Conservation (phyloP, 2,797 vertebrate genomes). For the Halcyon chelicuti region DNA sequence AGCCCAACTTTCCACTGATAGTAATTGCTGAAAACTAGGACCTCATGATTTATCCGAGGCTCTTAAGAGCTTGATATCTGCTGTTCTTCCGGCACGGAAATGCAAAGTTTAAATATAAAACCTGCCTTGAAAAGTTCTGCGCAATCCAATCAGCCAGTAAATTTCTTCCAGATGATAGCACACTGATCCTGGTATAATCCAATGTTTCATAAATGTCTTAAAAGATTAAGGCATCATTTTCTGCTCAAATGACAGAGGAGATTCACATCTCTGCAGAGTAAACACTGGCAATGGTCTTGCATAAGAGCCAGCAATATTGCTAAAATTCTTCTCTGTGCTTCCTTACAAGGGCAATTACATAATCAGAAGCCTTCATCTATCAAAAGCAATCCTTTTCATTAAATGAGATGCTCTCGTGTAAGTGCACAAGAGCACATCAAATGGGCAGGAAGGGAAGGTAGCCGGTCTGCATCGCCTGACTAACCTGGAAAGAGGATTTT, state of each 20-base stretch:
- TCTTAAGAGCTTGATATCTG: not conserved
- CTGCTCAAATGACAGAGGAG: constrained; percentile 53
- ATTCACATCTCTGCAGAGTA: constrained; percentile 55
- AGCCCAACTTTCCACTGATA: not conserved
- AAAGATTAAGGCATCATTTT: constrained; percentile 62
- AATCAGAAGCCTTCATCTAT: constrained; percentile 46
- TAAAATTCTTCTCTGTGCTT: constrained; percentile 34
- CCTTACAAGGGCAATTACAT: constrained; percentile 61
- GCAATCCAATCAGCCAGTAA: constrained; percentile 35
- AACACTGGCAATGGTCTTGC: constrained; percentile 45
- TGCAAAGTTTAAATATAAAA: constrained; percentile 27
- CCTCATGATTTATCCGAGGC: constrained; percentile 17
- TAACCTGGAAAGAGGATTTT: not conserved
- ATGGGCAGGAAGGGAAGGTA: not conserved
- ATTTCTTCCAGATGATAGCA: constrained; percentile 63
- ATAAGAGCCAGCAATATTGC: constrained; percentile 45
- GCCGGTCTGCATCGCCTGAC: not conserved
- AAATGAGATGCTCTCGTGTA: not conserved
- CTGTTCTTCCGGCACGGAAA: not conserved
- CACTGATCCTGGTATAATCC: constrained; percentile 52
- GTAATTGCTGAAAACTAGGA: not conserved
- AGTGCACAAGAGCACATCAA: not conserved
- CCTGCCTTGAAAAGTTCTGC: constrained; percentile 38
- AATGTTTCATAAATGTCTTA: constrained; percentile 71
- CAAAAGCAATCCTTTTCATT: constrained; percentile 44